A percentile compares a stretch with the other conserved stretches of the same genome.
Evolutionary conservation across 2,888 invertebrate species (phyloP).

Genomic region (Caradrina kadenii): DNA sequence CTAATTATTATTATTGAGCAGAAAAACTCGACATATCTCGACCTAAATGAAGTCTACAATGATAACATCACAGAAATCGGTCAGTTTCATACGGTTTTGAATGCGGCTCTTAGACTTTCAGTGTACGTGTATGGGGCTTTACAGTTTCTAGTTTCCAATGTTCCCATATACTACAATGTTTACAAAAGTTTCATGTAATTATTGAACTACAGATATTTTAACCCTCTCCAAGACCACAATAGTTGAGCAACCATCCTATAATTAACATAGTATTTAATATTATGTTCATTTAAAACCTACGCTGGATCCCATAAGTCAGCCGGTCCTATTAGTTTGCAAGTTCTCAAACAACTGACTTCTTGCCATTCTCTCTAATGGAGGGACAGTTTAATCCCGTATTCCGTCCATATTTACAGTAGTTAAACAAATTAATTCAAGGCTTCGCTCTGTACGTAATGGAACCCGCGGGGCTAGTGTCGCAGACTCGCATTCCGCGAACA

Average conservation of each 20-base stretch:
- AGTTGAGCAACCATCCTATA: conserved; percentile 5
- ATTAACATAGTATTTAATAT: neutral
- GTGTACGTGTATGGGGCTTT: no score
- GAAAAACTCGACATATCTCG: neutral
- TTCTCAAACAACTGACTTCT: conserved; percentile 47
- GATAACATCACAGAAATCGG: neutral
- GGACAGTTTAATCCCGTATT: conserved; percentile 47
- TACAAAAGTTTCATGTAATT: neutral
- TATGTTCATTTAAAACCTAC: neutral
- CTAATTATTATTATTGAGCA: neutral
- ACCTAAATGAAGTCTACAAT: neutral
- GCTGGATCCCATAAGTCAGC: conserved; percentile 10
- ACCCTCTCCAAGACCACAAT: neutral
- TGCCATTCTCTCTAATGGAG: conserved; percentile 31
- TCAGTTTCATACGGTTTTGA: no score
- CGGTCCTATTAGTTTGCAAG: conserved; percentile 28
- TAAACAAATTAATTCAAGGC: conserved; percentile 60
- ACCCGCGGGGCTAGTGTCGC: conserved; percentile 35
- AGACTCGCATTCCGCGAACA: conserved; percentile 43
- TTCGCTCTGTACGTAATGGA: conserved; percentile 31
- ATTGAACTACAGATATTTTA: neutral
- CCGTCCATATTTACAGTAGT: conserved; percentile 52
- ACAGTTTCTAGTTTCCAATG: neutral
- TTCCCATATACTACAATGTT: neutral
- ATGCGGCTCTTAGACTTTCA: no score